Percentiles rank a stretch among this genome's conserved stretches.
phyloP scores from a whole-genome alignment of 2,113 vertebrate species.

The Callaeas wilsoni region DNA sequence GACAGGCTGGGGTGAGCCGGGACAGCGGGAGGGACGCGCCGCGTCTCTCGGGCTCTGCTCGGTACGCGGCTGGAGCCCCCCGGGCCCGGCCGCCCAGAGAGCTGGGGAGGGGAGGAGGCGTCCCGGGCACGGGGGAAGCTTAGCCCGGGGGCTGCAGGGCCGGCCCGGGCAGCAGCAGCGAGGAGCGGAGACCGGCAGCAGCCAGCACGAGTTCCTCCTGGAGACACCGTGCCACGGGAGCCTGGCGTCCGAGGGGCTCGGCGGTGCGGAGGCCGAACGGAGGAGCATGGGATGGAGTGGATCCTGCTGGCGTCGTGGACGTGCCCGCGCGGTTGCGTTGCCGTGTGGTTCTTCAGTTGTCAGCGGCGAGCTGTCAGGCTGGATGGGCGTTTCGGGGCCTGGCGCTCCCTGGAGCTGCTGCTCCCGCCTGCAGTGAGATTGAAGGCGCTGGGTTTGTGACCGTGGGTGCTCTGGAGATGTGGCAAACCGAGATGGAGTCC shows the following conservation, averaged over 20 bases:
- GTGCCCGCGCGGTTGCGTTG: rapidly evolving
- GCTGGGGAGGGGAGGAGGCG: no score
- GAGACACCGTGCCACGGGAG: rapidly evolving
- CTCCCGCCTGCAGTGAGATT: rapidly evolving
- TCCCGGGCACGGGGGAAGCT: neutral
- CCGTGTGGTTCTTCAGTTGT: rapidly evolving
- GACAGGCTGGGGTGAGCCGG: constrained; percentile 70
- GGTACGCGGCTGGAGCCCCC: no score
- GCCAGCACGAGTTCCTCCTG: rapidly evolving
- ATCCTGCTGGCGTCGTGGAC: rapidly evolving
- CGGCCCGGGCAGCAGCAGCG: neutral
- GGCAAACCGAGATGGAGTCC: no score
- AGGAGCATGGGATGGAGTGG: rapidly evolving
- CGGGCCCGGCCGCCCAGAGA: neutral
- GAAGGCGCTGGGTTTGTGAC: neutral
- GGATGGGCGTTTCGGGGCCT: rapidly evolving
- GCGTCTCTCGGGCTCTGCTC: neutral
- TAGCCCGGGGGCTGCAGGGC: neutral
- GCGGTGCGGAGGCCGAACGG: neutral
- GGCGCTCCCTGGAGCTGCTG: rapidly evolving
- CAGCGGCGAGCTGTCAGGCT: rapidly evolving
- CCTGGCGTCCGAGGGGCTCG: neutral
- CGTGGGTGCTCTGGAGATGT: rapidly evolving
- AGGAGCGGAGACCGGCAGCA: rapidly evolving
- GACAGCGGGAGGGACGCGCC: neutral